phyloP scores from a whole-genome alignment of 2,113 vertebrate species.

The Zapornia atra region DNA sequence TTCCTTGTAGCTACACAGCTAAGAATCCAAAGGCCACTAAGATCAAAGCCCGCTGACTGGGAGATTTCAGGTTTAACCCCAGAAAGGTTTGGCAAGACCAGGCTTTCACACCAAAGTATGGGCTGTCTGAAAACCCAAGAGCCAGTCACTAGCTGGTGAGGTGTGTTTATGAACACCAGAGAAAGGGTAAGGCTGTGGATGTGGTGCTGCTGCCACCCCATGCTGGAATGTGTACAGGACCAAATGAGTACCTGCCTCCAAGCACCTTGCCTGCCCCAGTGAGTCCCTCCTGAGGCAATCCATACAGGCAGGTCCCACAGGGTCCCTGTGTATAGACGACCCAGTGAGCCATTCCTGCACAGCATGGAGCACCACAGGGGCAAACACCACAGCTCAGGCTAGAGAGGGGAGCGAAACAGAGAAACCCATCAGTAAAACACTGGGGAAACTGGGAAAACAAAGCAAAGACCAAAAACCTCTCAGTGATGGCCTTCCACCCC shows the following conservation, averaged over 20 bases:
- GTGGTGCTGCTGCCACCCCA: neutral
- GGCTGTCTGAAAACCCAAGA: neutral
- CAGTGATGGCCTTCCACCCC: neutral
- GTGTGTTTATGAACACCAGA: neutral
- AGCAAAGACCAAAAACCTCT: neutral
- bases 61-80: neutral
- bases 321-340: fast-evolving
- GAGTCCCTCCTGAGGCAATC: neutral
- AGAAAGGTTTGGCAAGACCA: neutral
- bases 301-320: fast-evolving
- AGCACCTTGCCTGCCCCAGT: neutral
- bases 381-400: fast-evolving
- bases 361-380: neutral
- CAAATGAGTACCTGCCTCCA: neutral
- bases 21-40: neutral
- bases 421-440: neutral
- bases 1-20: neutral
- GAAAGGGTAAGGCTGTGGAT: neutral
- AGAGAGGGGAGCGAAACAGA: neutral
- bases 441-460: neutral
- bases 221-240: neutral
- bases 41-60: neutral
- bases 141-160: neutral
- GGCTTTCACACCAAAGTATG: neutral
- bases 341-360: neutral